These are phyloP conservation scores for Brachyhypopomus gauderio DNA, from an alignment of 2,113 vertebrate species.

Conservation along the genomic window DNA sequence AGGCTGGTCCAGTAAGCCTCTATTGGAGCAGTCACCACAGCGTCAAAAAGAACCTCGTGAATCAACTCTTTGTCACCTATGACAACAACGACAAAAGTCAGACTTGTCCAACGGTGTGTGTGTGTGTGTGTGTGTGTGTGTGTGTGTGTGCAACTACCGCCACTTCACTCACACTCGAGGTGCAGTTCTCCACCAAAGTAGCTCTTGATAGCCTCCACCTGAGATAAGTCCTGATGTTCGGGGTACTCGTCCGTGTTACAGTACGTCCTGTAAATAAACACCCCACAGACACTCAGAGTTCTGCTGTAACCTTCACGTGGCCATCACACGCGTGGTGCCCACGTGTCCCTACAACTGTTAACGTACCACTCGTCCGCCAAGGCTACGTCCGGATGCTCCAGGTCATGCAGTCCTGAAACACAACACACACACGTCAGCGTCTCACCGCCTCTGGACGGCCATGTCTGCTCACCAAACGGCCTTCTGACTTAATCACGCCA, in stretches of 20 bases:
- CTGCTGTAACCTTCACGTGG: neutral
- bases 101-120: neutral
- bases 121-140: neutral
- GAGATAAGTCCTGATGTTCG: slow-evolving; percentile 89
- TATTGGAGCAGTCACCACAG: slow-evolving; percentile 92
- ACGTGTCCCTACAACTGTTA: slow-evolving; percentile 34
- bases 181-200: slow-evolving; percentile 90
- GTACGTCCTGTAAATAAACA: slow-evolving; percentile 82
- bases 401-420: slow-evolving; percentile 90
- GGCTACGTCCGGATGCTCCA: slow-evolving; percentile 97
- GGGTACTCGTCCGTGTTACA: slow-evolving; percentile 93
- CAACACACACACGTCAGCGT: slow-evolving; percentile 6
- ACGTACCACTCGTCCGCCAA: slow-evolving; percentile 95
- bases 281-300: slow-evolving; percentile 2
- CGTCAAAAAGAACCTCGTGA: slow-evolving; percentile 95
- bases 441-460: neutral
- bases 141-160: neutral
- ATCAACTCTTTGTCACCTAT: slow-evolving; percentile 94
- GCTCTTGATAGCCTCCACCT: slow-evolving; percentile 92
- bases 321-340: slow-evolving; percentile 13
- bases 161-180: slow-evolving; percentile 83
- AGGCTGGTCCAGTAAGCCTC: slow-evolving; percentile 98
- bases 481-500: neutral
- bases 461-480: neutral
- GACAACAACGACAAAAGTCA: slow-evolving; percentile 43